Evolutionary conservation across 2,797 vertebrate species (phyloP).

Genomic region (Gambelia wislizenii): DNA sequence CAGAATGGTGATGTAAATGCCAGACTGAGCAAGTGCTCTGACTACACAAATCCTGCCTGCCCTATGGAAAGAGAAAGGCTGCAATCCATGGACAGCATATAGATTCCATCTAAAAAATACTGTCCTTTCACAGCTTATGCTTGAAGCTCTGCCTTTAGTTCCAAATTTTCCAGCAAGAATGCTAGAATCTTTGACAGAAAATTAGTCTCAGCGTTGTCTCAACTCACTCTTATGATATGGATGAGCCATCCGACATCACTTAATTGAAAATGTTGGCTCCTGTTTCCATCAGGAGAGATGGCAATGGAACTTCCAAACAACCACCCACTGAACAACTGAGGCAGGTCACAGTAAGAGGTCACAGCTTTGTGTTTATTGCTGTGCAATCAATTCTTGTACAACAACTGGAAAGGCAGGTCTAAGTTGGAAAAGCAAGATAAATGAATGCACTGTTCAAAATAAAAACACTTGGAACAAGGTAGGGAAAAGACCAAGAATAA

Average conservation of each 20-base stretch:
- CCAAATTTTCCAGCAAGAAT: not conserved
- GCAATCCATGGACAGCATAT: not conserved
- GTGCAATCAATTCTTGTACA: not conserved
- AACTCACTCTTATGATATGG: not conserved
- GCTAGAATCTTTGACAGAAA: not conserved
- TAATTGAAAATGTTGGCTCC: rapidly evolving
- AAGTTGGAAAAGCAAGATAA: not conserved
- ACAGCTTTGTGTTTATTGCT: not conserved
- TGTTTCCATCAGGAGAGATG: not conserved
- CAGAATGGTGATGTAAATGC: not conserved
- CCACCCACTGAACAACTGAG: not conserved
- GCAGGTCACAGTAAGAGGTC: not conserved
- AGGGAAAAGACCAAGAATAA: not conserved
- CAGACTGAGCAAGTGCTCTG: not conserved
- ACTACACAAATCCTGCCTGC: not conserved
- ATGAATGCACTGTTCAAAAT: not conserved
- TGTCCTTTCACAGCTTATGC: not conserved
- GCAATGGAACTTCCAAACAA: not conserved
- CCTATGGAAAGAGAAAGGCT: not conserved
- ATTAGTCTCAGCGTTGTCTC: not conserved
- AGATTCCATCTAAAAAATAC: not conserved
- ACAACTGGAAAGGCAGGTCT: not conserved
- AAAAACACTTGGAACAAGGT: not conserved
- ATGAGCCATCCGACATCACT: not conserved
- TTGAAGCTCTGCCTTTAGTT: not conserved